A percentile compares a stretch with the other conserved stretches of the same genome.
Evolutionary conservation across 2,797 vertebrate genomes (phyloP).

Genomic region (Dryobates pubescens): DNA sequence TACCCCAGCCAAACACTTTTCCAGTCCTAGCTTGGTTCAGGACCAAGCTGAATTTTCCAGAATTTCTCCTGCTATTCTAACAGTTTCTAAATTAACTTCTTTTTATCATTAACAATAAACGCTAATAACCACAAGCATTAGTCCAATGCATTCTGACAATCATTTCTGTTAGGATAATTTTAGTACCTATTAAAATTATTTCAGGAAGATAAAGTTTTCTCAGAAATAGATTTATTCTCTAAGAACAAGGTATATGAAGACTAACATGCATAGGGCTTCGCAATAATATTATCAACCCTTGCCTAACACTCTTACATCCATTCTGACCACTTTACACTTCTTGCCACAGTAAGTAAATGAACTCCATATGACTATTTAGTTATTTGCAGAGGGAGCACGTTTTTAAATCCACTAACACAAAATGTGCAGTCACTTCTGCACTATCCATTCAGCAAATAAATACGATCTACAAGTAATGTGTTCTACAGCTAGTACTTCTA

Average conservation of each 20-base stretch:
- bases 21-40: not conserved
- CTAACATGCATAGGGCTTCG: not conserved
- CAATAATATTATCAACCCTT: not conserved
- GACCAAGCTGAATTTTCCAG: not conserved
- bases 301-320: not conserved
- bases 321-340: not conserved
- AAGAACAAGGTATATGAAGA: not conserved
- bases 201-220: not conserved
- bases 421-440: not conserved
- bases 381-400: not conserved
- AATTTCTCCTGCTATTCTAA: not conserved
- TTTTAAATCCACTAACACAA: not conserved
- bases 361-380: not conserved
- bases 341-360: not conserved
- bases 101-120: constrained; percentile 1
- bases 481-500: not conserved
- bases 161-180: constrained; percentile 35
- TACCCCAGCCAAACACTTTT: not conserved
- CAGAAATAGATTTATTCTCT: not conserved
- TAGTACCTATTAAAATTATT: not conserved
- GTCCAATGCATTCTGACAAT: not conserved
- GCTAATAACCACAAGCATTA: not conserved
- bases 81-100: not conserved
- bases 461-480: not conserved
- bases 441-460: constrained; percentile 4